Evolutionary conservation across 2,797 vertebrate species (phyloP).

Genomic region (Protonibea diacanthus): DNA sequence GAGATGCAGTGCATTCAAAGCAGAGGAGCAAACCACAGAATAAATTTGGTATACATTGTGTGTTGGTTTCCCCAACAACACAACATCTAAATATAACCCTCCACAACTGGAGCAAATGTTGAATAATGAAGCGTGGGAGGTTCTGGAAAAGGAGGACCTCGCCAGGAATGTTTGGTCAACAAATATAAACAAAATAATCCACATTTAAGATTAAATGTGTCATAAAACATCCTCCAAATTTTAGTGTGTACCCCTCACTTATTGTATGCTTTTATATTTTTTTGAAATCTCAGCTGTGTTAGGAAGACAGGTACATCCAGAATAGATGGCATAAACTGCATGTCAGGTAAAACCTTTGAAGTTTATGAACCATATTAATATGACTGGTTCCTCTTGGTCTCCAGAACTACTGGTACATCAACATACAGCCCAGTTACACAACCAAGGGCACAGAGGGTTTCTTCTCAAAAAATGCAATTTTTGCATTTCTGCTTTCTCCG

Average conservation of each 20-base stretch:
- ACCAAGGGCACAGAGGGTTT: background rate
- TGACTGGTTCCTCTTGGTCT: background rate
- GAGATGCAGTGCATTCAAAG: conserved; percentile 30
- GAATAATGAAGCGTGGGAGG: conserved; percentile 73
- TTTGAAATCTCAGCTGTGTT: background rate
- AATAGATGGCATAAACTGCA: background rate
- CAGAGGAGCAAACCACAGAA: conserved; percentile 23
- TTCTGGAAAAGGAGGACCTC: conserved; percentile 50
- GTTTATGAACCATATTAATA: conserved; percentile 12
- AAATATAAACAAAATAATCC: conserved; percentile 30
- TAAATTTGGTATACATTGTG: conserved; percentile 46
- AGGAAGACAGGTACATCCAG: background rate
- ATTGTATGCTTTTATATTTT: background rate
- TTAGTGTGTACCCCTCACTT: background rate
- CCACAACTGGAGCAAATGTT: conserved; percentile 78
- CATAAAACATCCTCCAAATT: background rate
- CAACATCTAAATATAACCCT: conserved; percentile 75
- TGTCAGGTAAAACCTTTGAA: background rate
- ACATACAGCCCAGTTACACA: conserved; percentile 10
- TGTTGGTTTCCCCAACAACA: conserved; percentile 76
- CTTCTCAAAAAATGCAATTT: conserved; percentile 8
- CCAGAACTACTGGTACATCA: conserved; percentile 3
- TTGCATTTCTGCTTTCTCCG: conserved; percentile 7
- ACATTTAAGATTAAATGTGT: conserved; percentile 5
- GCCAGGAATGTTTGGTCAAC: conserved; percentile 25